Base-by-base conservation (phyloP, 1,140 invertebrate species). In the Polyergus mexicanus region DNA sequence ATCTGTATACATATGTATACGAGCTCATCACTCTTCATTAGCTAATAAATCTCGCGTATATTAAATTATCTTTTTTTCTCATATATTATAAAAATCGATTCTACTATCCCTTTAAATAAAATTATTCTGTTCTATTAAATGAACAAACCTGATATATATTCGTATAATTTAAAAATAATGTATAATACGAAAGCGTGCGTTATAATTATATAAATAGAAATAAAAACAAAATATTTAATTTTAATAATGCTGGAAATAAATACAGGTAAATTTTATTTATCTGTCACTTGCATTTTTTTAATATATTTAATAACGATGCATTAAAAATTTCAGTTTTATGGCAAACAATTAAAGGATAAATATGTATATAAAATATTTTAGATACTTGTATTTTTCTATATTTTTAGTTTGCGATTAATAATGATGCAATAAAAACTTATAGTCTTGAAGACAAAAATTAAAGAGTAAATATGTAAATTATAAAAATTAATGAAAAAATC, bases 361-460 rank as follows among this genome's bases (percentile, higher is more conserved):
- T 44, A 77, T 47, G 44, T 38, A 8, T 38, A 38, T 38, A 62
- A 63, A 32, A 76, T 16, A 63, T n/a, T 8, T 19, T 32, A 44
- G 13, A 38, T 1, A 74, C n/a, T 72, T 72, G 51, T 0, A 54
- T 54, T 51, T 10, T 0, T 38, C 28, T 62, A 60, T 3, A 75
- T 10, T 75, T 75, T 60, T 41, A 76, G 6, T 44, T 19, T 41
- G 16, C 5, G 44, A 38, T 28, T 76, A 76, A 62, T 28, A 41
- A 6, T 25, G 13, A 44, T 44, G 7, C 44, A 13, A 47, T 13
- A 47, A 11, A 47, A 47, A 47, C 11, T 47, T 47, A 3, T 11
- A 47, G 44, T 2, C 54, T 47, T 47, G 25, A 3, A 3, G n/a
- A 11, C 3, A 47, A 65, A 63, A 63, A 41, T 11, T 41, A 19